Conservation (phyloP, 2,888 invertebrate genomes). For the Koerneria pararmatus region DNA sequence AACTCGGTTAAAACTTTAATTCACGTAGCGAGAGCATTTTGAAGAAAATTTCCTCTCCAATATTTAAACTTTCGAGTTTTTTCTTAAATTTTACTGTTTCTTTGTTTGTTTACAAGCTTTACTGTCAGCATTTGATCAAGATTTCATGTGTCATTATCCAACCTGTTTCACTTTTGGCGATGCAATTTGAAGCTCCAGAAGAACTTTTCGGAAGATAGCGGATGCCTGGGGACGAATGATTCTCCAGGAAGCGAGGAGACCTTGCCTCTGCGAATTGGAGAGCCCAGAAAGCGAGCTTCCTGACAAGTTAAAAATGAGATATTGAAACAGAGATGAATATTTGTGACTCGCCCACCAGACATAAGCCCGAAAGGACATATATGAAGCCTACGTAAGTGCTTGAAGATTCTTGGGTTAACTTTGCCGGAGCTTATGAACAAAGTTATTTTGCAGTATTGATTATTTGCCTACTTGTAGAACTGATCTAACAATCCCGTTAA, state of each 20-base stretch:
- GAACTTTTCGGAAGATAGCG: conserved; percentile 49
- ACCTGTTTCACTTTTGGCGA: conserved; percentile 57
- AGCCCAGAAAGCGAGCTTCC: too few relatives aligned
- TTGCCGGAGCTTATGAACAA: too few relatives aligned
- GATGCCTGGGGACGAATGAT: conserved; percentile 37
- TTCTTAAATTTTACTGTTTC: neutral
- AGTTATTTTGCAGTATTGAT: too few relatives aligned
- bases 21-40: neutral
- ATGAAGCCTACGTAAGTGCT: too few relatives aligned
- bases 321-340: too few relatives aligned
- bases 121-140: neutral
- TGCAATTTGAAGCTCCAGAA: conserved; percentile 52
- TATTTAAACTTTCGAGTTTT: conserved; percentile 16
- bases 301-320: too few relatives aligned
- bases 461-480: too few relatives aligned
- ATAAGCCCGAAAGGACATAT: too few relatives aligned
- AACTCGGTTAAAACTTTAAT: neutral
- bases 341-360: too few relatives aligned
- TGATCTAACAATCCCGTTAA: too few relatives aligned
- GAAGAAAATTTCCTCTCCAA: conserved; percentile 6
- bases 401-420: too few relatives aligned
- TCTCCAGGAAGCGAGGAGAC: conserved; percentile 48
- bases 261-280: too few relatives aligned
- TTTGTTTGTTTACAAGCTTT: neutral
- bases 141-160: conserved; percentile 4